phyloP scores from a whole-genome alignment of 2,888 invertebrate species.

The Idaea straminata region DNA sequence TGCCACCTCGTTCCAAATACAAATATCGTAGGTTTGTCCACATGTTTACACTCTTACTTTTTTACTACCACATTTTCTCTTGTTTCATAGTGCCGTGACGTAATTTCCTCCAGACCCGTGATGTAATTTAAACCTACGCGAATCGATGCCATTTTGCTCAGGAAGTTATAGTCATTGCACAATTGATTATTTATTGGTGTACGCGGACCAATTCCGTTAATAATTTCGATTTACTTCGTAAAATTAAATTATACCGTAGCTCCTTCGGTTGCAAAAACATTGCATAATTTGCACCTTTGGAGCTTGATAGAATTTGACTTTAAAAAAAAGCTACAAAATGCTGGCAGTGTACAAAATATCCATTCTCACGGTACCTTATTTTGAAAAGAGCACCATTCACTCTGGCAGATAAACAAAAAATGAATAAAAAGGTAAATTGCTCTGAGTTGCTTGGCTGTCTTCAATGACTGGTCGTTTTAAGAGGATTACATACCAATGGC shows the following conservation, averaged over 20 bases:
- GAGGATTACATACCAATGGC: too few relatives aligned
- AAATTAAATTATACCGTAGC: not conserved
- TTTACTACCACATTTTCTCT: constrained; percentile 37
- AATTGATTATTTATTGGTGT: not conserved
- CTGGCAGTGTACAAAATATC: too few relatives aligned
- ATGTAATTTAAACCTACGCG: constrained; percentile 7
- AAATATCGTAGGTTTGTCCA: constrained; percentile 34
- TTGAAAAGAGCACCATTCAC: too few relatives aligned
- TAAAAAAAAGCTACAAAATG: too few relatives aligned
- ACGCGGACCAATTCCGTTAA: not conserved
- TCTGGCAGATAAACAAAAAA: too few relatives aligned
- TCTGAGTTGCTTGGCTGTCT: too few relatives aligned
- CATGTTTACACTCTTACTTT: constrained; percentile 64
- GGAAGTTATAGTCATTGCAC: not conserved
- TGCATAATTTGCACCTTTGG: not conserved
- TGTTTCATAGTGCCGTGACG: constrained; percentile 22
- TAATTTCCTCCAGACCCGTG: constrained; percentile 23
- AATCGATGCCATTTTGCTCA: not conserved
- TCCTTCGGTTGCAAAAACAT: not conserved
- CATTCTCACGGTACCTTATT: too few relatives aligned
- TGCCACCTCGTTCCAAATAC: constrained; percentile 34
- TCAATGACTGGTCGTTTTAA: too few relatives aligned
- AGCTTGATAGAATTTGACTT: not conserved
- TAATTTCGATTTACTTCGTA: not conserved
- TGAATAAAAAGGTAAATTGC: too few relatives aligned